Evolutionary conservation across 2,113 vertebrate species (phyloP).

Genomic region (Chloroceryle aenea): DNA sequence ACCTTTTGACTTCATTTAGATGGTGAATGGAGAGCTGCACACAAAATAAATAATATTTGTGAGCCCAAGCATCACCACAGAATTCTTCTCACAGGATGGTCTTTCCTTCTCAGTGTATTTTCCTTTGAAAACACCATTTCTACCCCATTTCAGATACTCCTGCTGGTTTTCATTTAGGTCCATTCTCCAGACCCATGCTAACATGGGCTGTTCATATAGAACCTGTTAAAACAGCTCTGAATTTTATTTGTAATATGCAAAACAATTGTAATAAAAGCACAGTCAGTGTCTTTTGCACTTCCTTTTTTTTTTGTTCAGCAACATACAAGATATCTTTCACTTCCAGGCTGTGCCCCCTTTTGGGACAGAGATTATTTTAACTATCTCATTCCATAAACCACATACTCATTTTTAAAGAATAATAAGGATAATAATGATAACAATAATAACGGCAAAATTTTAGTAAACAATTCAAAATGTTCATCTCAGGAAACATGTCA

Average conservation of each 20-base stretch:
- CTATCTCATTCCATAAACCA: neutral
- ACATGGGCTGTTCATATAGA: neutral
- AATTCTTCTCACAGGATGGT: neutral
- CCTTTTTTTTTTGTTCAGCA: neutral
- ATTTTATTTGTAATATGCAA: neutral
- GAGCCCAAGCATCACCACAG: neutral
- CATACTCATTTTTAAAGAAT: neutral
- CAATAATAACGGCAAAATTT: neutral
- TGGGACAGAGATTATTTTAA: neutral
- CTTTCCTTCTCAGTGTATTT: neutral
- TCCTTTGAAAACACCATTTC: neutral
- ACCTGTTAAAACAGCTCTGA: neutral
- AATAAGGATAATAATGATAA: neutral
- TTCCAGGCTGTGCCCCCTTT: neutral
- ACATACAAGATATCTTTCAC: neutral
- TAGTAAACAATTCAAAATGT: neutral
- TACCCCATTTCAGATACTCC: neutral
- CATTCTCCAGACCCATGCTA: neutral
- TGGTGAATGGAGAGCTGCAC: conserved; percentile 2
- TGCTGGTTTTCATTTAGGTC: neutral
- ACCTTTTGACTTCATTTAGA: conserved; percentile 9
- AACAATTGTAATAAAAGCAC: neutral
- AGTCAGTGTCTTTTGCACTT: neutral
- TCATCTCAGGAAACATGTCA: neutral
- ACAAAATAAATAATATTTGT: neutral